Conservation (phyloP, 2,797 vertebrate species). For the Sus cebifrons region DNA sequence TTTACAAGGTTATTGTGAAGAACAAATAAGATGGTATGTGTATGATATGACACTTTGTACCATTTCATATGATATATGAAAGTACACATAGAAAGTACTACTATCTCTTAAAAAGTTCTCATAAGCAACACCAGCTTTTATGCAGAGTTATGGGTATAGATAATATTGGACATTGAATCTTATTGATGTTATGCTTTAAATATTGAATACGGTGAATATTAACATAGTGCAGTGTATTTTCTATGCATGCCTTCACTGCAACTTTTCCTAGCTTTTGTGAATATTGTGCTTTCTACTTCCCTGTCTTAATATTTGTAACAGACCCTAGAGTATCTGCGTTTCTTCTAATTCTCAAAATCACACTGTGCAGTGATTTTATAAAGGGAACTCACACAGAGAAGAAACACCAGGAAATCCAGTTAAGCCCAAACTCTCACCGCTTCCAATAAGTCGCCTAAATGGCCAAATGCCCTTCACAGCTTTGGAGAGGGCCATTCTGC, state of each 20-base stretch:
- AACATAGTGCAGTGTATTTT: not conserved
- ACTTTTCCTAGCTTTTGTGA: not conserved
- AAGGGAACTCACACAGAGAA: slow-evolving; percentile 76
- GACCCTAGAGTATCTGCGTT: slow-evolving; percentile 11
- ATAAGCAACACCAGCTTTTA: not conserved
- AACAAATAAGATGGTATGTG: not conserved
- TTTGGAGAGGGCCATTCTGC: slow-evolving; percentile 67
- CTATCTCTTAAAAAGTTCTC: not conserved
- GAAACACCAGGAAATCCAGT: slow-evolving; percentile 75
- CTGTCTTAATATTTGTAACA: slow-evolving; percentile 59
- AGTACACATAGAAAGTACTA: not conserved
- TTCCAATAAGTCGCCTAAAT: slow-evolving; percentile 74
- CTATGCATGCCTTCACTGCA: not conserved
- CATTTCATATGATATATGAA: not conserved
- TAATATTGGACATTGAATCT: not conserved
- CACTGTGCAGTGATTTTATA: slow-evolving; percentile 74
- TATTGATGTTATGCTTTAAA: not conserved
- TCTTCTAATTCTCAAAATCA: slow-evolving; percentile 71
- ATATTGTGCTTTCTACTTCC: slow-evolving; percentile 4
- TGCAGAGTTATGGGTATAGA: not conserved
- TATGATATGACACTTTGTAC: not conserved
- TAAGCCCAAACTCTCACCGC: slow-evolving; percentile 61
- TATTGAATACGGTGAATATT: not conserved
- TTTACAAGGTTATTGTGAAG: slow-evolving; percentile 26
- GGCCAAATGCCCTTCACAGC: slow-evolving; percentile 71